phyloP scores from a whole-genome alignment of 2,888 invertebrate genomes.

The Synergus japonicus region DNA sequence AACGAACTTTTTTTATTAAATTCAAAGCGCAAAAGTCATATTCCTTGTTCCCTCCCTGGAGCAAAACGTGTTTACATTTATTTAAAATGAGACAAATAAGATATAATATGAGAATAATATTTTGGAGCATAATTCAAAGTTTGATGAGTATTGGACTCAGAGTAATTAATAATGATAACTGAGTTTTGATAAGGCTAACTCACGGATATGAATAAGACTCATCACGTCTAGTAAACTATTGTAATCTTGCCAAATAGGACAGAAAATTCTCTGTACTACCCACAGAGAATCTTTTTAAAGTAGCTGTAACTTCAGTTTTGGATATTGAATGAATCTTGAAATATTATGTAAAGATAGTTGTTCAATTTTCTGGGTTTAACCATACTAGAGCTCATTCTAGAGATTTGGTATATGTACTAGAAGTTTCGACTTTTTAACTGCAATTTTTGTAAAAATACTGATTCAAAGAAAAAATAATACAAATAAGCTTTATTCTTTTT shows the following conservation, averaged over 20 bases:
- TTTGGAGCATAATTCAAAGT: neutral
- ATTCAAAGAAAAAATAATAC: too few species aligned
- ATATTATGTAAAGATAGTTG: neutral
- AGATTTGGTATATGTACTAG: neutral
- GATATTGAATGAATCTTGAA: neutral
- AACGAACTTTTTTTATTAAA: constrained; percentile 11
- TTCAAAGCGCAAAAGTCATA: neutral
- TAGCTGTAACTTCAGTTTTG: neutral
- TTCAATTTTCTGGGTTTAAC: neutral
- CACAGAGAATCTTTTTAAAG: constrained; percentile 12
- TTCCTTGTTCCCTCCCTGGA: constrained; percentile 10
- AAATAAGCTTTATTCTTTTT: too few species aligned
- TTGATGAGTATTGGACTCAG: neutral
- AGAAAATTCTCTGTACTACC: constrained; percentile 18
- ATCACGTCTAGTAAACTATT: constrained; percentile 20
- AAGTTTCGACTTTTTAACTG: neutral
- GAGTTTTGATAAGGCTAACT: constrained; percentile 4
- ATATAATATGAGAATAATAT: neutral
- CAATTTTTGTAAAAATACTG: neutral
- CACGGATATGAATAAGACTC: constrained; percentile 34
- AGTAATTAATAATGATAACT: constrained; percentile 1
- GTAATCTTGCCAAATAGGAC: constrained; percentile 39
- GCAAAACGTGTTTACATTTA: constrained; percentile 35
- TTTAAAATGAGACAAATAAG: neutral
- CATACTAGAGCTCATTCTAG: neutral